Base-by-base conservation (phyloP, 2,113 vertebrate species). In the Python bivittatus region DNA sequence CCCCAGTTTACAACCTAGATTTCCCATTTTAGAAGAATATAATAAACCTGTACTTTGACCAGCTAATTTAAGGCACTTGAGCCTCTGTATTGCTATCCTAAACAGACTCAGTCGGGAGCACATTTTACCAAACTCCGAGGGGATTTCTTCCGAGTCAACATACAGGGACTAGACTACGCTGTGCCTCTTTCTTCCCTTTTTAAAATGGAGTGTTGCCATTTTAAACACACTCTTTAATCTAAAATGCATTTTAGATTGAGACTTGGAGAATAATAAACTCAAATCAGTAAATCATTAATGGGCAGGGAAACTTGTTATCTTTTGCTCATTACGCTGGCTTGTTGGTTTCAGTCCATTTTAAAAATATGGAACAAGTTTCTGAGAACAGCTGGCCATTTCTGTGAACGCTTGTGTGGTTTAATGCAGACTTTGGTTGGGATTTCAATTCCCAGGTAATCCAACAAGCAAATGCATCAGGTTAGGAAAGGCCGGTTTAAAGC, bases 321-420 rank as follows among this genome's bases (percentile, higher is more conserved):
- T 57, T 56, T 48, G 83, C 33, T 23, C 44, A 25, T 89, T 54
- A 48, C 6, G 64, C 56, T 25, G 0, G 0, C 29, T n/a, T 6
- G 57, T 15, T 48, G 92, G 93, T 4, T 20, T 93, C 23, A 23
- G 23, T 8, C 54, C 0, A 0, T 0, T 22, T 58, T 0, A 9
- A 42, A 79, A 79, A 79, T 79, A 42, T 22, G 17, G 2, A 79
- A 79, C 6, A 79, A 7, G 72, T 79, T 79, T 79, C 68, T 79
- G 33, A 79, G 72, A 79, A 42, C 72, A 79, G 17, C 20, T 79
- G 72, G 17, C 72, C 22, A 42, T 79, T 79, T 42, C n/a, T 79
- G 3, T 79, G 72, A 42, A 42, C 42, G 20, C 17, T 42, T 79
- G 17, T 42, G 33, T 79, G 72, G 2, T 79, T 79, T 33, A 72